Evolutionary conservation across 2,888 invertebrate genomes (phyloP).

Genomic region (Criorhina ranunculi): DNA sequence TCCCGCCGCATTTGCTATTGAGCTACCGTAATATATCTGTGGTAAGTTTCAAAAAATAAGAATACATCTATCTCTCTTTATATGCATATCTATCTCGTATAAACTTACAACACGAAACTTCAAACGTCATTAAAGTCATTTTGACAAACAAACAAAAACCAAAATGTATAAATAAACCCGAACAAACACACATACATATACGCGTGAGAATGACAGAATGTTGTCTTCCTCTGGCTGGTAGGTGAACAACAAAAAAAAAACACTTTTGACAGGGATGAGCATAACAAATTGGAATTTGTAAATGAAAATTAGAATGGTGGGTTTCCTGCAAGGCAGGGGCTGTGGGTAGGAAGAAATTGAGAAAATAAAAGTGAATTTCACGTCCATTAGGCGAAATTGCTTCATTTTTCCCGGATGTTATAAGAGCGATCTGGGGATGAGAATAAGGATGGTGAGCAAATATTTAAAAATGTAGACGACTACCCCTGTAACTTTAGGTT

Average conservation of each 20-base stretch:
- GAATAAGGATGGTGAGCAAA: background rate
- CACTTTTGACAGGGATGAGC: slow-evolving; percentile 65
- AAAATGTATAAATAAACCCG: slow-evolving; percentile 16
- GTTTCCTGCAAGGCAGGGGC: background rate
- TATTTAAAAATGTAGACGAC: background rate
- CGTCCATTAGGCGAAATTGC: slow-evolving; percentile 45
- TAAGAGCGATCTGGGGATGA: background rate
- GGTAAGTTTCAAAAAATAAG: slow-evolving; percentile 85
- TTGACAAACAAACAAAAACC: slow-evolving; percentile 36
- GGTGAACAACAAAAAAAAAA: slow-evolving; percentile 48
- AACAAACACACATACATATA: slow-evolving; percentile 12
- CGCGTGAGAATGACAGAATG: slow-evolving; percentile 10
- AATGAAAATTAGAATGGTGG: slow-evolving; percentile 1
- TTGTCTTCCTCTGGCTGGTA: slow-evolving; percentile 1
- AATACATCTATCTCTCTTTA: slow-evolving; percentile 6
- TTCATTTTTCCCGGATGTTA: slow-evolving; percentile 9
- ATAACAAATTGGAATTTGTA: slow-evolving; percentile 62
- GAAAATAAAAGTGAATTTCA: slow-evolving; percentile 20
- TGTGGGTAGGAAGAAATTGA: background rate
- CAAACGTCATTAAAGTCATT: slow-evolving; percentile 6
- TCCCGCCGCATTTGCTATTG: slow-evolving; percentile 89
- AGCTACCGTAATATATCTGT: slow-evolving; percentile 91
- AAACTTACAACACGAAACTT: background rate
- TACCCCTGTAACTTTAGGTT: background rate
- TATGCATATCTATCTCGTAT: background rate